phyloP scores from a whole-genome alignment of 2,888 invertebrate genomes.

The Drosophila diplacantha region DNA sequence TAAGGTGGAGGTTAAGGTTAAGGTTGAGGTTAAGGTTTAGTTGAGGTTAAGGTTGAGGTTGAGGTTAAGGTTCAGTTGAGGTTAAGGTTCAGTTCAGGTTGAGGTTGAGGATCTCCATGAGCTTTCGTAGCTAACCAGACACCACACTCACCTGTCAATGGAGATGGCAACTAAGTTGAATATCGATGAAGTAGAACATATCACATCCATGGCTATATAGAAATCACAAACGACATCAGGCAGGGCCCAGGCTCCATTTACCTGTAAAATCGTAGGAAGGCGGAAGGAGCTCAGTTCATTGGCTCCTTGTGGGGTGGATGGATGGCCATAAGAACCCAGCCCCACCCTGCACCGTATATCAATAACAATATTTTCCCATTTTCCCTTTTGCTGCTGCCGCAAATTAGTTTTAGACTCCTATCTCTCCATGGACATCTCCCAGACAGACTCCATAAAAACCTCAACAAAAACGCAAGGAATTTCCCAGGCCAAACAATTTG shows the following conservation, averaged over 20 bases:
- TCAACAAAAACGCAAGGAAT: conserved; percentile 63
- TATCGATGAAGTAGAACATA: conserved; percentile 97
- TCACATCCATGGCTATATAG: conserved; percentile 98
- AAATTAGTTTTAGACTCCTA: conserved; percentile 64
- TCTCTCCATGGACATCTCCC: conserved; percentile 34
- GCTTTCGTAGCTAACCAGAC: no score
- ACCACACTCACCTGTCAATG: conserved; percentile 91
- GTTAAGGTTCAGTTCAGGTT: no score
- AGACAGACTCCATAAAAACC: conserved; percentile 59
- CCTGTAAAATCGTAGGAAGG: conserved; percentile 79
- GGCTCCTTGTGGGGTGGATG: not conserved
- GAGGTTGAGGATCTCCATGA: not conserved
- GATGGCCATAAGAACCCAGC: no score
- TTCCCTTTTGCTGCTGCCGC: conserved; percentile 37
- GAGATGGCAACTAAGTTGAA: conserved; percentile 98
- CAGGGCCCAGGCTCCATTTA: conserved; percentile 92
- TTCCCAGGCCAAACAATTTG: conserved; percentile 69
- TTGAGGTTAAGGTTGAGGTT: no score
- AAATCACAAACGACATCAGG: conserved; percentile 96
- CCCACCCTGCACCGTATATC: conserved; percentile 45
- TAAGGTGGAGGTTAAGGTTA: no score
- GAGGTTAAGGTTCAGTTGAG: no score
- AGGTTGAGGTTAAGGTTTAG: no score
- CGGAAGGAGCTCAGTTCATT: conserved; percentile 5
- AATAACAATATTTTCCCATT: conserved; percentile 63